Evolutionary conservation across 2,888 invertebrate genomes (phyloP).

Genomic region (Gymnocheta viridis): DNA sequence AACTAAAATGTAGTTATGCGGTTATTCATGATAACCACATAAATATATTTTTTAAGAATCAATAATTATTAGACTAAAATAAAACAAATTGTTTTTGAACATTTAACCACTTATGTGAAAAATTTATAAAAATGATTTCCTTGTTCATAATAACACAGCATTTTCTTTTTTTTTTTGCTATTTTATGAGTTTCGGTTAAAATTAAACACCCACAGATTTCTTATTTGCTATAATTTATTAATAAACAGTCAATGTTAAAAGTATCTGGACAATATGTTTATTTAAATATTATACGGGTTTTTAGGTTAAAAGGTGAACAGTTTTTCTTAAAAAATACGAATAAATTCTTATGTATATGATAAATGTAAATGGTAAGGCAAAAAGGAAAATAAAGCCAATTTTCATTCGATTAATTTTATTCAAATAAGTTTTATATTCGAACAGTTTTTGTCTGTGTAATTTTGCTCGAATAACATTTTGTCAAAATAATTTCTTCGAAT

Average conservation of each 20-base stretch:
- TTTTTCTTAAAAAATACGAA: not conserved
- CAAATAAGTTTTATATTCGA: too few species aligned
- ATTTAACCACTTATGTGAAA: not conserved
- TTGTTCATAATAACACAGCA: not conserved
- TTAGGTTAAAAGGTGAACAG: not conserved
- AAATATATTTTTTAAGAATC: not conserved
- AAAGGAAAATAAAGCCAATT: too few species aligned
- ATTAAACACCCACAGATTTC: constrained; percentile 10
- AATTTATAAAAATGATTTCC: not conserved
- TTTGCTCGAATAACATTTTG: too few species aligned
- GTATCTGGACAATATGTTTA: not conserved
- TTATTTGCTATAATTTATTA: not conserved
- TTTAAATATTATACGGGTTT: not conserved
- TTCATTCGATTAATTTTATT: too few species aligned
- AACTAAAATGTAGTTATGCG: not conserved
- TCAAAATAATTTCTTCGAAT: too few species aligned
- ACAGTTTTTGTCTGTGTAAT: too few species aligned
- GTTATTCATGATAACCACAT: not conserved
- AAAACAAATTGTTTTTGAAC: not conserved
- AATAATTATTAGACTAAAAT: not conserved
- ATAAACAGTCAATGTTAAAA: not conserved
- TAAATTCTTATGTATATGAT: not conserved
- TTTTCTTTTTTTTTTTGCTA: not conserved
- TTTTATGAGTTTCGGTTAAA: not conserved
- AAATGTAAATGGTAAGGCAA: too few species aligned